phyloP scores from a whole-genome alignment of 2,888 invertebrate species.

The Chloromyia formosa region DNA sequence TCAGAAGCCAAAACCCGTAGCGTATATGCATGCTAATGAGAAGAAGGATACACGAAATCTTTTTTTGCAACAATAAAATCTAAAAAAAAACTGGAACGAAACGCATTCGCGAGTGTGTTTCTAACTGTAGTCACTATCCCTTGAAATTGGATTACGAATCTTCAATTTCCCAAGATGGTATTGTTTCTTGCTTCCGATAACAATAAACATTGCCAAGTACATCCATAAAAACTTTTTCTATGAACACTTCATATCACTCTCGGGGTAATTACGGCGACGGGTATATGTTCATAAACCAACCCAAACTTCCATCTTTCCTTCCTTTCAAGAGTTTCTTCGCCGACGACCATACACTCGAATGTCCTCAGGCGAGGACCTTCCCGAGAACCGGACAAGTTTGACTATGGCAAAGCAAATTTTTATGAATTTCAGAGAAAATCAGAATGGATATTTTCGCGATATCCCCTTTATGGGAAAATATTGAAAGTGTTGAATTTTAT shows the following conservation, averaged over 20 bases:
- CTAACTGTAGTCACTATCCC: too few relatives aligned
- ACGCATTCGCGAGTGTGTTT: too few relatives aligned
- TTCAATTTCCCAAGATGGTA: slow-evolving; percentile 11
- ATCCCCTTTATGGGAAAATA: background rate
- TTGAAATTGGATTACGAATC: background rate
- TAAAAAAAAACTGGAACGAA: too few relatives aligned
- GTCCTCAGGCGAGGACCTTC: too few relatives aligned
- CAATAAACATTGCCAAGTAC: slow-evolving; percentile 42
- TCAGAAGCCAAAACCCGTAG: too few relatives aligned
- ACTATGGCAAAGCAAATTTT: slow-evolving; percentile 5
- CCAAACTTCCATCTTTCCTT: background rate
- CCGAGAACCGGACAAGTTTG: too few relatives aligned
- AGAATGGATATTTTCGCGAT: slow-evolving; percentile 16
- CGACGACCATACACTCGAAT: too few relatives aligned
- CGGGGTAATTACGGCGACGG: slow-evolving; percentile 43
- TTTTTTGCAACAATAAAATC: too few relatives aligned
- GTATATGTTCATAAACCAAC: slow-evolving; percentile 20
- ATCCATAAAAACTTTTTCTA: slow-evolving; percentile 45
- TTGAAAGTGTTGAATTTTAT: background rate
- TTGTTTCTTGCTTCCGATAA: slow-evolving; percentile 35
- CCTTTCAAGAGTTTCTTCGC: too few relatives aligned
- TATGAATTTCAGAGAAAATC: slow-evolving; percentile 28
- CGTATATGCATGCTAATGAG: too few relatives aligned
- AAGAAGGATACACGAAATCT: too few relatives aligned
- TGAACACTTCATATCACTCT: slow-evolving; percentile 27